Percentiles rank a stretch among this genome's conserved stretches.
phyloP scores from a whole-genome alignment of 1,140 invertebrate species.

The Drosophila lacertosa region DNA sequence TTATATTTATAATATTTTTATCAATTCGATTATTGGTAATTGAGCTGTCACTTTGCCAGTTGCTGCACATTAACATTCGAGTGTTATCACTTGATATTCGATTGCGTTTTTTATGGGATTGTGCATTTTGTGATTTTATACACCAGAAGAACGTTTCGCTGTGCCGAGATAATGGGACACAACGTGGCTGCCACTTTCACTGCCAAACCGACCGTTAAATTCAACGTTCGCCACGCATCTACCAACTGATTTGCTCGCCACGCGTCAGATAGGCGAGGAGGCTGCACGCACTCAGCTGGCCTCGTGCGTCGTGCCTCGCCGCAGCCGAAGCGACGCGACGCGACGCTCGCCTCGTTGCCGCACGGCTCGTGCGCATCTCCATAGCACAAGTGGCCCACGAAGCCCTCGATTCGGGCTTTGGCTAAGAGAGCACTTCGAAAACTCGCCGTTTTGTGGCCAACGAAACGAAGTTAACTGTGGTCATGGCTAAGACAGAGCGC shows the following conservation, averaged over 20 bases:
- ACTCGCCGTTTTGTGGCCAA: slow-evolving; percentile 19
- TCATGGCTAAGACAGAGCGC: slow-evolving; percentile 45
- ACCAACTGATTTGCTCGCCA: slow-evolving; percentile 68
- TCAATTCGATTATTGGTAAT: background rate
- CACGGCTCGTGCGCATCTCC: slow-evolving; percentile 6
- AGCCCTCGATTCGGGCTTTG: slow-evolving; percentile 22
- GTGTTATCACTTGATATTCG: slow-evolving; percentile 18
- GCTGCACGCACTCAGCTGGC: slow-evolving; percentile 60
- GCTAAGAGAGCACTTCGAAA: slow-evolving; percentile 39
- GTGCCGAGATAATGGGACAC: background rate
- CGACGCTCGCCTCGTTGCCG: slow-evolving; percentile 32
- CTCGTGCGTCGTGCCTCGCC: slow-evolving; percentile 39
- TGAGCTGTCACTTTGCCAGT: slow-evolving; percentile 19
- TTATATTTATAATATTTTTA: slow-evolving; percentile 13
- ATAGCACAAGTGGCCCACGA: slow-evolving; percentile 40
- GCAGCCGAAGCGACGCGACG: slow-evolving; percentile 28
- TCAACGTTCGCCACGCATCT: slow-evolving; percentile 83
- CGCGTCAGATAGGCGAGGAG: slow-evolving; percentile 70
- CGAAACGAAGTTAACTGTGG: slow-evolving; percentile 41
- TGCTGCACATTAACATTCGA: slow-evolving; percentile 2
- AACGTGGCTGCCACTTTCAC: slow-evolving; percentile 60
- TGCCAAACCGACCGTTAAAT: slow-evolving; percentile 82
- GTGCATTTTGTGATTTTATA: slow-evolving; percentile 35
- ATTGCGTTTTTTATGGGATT: slow-evolving; percentile 15
- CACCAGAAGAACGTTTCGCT: slow-evolving; percentile 36